Evolutionary conservation across 1,140 invertebrate species (phyloP), one percentile per base, ranked within the genome.

Genomic region (Branchinecta lynchi): DNA sequence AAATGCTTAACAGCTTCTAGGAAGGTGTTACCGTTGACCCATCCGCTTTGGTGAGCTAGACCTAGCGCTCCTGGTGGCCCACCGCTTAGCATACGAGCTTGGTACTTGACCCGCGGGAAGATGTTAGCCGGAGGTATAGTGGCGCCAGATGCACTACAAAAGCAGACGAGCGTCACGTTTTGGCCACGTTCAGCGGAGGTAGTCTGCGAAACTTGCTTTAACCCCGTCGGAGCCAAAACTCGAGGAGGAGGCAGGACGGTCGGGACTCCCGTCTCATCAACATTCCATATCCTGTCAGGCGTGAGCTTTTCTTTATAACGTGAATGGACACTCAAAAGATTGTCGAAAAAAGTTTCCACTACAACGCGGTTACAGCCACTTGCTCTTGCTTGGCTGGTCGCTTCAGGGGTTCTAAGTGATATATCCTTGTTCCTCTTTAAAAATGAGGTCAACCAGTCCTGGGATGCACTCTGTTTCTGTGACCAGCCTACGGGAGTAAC

Each of bases 21-120:
- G 70, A 77, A 77, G 65, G 73, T 71, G 32, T 74, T 72, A 17
- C 65, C 69, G 17, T 70, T 76, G 72, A 77, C 76, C 76, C 75
- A 77, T 0, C 75, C 76, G 66, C 67, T 73, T 60, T 44, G 51
- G 7, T 70, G 66, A 10, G 67, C 32, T 7, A 68, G 44, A 12
- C 72, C 72, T 43, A 45, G n/a, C 20, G 43, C 67, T 43, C 79
- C 80, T 17, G 75, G 43, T 66, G 80, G 80, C 12, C 77, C 79
- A 74, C 78, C 77, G 66, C 74, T 76, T 7, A 82, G 70, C 70
- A 83, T 80, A 72, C 79, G 73, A 43, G 79, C 75, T 44, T 77
- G 73, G 71, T 75, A 80, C 69, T 76, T 72, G 7, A 77, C 75
- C 71, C 76, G 70, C 7, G 79, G 77, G 72, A 77, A 81, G 43